phyloP scores from a whole-genome alignment of 2,888 invertebrate genomes.

The Nomada fucata region DNA sequence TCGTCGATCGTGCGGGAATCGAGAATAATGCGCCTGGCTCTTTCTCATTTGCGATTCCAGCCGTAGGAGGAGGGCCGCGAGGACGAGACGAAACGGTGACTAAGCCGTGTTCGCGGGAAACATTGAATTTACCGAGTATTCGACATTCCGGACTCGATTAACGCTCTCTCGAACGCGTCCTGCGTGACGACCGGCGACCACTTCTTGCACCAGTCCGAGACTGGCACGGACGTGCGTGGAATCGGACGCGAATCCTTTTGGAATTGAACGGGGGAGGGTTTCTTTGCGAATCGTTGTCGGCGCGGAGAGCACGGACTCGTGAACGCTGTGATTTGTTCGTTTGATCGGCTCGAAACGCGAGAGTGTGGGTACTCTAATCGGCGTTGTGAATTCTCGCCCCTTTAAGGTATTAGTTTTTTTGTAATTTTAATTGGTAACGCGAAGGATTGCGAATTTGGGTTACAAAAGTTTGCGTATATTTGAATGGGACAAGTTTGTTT shows the following conservation, averaged over 20 bases:
- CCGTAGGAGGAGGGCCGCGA: conserved; percentile 33
- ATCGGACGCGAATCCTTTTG: conserved; percentile 40
- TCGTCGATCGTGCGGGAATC: conserved; percentile 31
- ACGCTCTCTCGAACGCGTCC: conserved; percentile 52
- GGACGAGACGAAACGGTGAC: conserved; percentile 68
- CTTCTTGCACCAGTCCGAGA: conserved; percentile 61
- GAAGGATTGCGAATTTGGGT: too few relatives aligned
- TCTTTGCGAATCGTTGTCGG: conserved; percentile 15
- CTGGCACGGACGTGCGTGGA: conserved; percentile 62
- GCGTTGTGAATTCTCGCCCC: too few relatives aligned
- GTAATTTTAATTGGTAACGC: too few relatives aligned
- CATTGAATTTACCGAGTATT: conserved; percentile 64
- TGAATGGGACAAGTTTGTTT: too few relatives aligned
- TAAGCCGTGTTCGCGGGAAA: conserved; percentile 74
- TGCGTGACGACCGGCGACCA: conserved; percentile 51
- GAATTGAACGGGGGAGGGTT: background rate
- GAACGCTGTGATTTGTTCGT: background rate
- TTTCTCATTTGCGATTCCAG: conserved; percentile 67
- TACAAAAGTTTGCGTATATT: too few relatives aligned
- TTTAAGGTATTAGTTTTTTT: too few relatives aligned
- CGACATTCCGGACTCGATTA: conserved; percentile 72
- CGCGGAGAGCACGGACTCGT: background rate
- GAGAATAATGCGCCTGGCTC: conserved; percentile 43
- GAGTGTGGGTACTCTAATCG: background rate
- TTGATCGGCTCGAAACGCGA: background rate